A percentile compares a stretch with the other conserved stretches of the same genome.
Conservation (phyloP, 37 sponge, comb jelly and placozoan species). For the Aplysina aerophoba region DNA sequence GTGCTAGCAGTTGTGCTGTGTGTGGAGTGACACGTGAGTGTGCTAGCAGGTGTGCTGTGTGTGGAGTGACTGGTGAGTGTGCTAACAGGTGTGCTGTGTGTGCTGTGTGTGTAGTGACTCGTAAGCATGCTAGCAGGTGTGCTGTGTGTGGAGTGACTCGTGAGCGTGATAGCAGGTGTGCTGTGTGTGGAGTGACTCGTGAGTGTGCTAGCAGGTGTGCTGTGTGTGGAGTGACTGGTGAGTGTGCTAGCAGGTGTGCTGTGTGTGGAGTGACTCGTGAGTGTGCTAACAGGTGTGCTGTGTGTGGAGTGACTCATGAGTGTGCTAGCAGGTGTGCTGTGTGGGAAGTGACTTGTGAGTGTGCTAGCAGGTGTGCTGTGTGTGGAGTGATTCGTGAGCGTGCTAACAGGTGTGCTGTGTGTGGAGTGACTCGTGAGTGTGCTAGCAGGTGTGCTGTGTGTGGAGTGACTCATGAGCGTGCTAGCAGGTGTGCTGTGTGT, state of each 20-base stretch:
- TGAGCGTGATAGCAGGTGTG: neutral
- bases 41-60: slow-evolving; percentile 27
- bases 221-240: neutral
- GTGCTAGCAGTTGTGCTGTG: neutral
- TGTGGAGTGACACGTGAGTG: too few relatives aligned
- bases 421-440: too few relatives aligned
- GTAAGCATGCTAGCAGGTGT: slow-evolving; percentile 12
- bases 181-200: too few relatives aligned
- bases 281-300: slow-evolving; percentile 34
- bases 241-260: neutral
- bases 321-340: neutral
- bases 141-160: neutral
- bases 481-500: neutral
- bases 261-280: too few relatives aligned
- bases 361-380: slow-evolving; percentile 30
- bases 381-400: neutral
- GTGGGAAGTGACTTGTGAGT: too few relatives aligned
- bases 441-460: slow-evolving; percentile 24
- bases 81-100: neutral
- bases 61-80: neutral
- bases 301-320: neutral
- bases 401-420: neutral
- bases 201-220: slow-evolving; percentile 40
- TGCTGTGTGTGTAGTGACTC: neutral
- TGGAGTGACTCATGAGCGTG: neutral